A percentile compares a stretch with the other conserved stretches of the same genome.
phyloP scores from a whole-genome alignment of 1,140 invertebrate genomes.

The Halictus rubicundus region DNA sequence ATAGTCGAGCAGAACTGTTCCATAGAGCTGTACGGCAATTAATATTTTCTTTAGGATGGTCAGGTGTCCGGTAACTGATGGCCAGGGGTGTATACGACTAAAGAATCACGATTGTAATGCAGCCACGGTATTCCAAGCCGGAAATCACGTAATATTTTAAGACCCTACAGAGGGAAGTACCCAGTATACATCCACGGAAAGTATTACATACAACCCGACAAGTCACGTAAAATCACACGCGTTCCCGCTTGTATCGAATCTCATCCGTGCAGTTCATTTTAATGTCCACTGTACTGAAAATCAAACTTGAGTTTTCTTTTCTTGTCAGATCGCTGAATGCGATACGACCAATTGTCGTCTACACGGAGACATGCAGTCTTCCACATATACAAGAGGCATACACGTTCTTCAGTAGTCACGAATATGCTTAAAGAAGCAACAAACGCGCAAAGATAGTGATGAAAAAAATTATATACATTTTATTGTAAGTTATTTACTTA shows the following conservation, averaged over 20 bases:
- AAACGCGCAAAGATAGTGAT: too few relatives aligned
- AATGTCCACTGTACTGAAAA: neutral
- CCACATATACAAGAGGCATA: too few relatives aligned
- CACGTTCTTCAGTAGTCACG: too few relatives aligned
- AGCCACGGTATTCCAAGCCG: conserved; percentile 50
- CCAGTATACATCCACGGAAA: conserved; percentile 37
- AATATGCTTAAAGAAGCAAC: too few relatives aligned
- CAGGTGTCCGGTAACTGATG: neutral
- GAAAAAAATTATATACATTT: too few relatives aligned
- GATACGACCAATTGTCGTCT: too few relatives aligned
- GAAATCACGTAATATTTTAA: conserved; percentile 65
- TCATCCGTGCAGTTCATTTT: neutral
- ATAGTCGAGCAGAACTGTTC: too few relatives aligned
- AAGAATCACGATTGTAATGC: conserved; percentile 61
- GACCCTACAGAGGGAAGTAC: conserved; percentile 48
- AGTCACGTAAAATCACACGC: conserved; percentile 20
- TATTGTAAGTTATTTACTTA: too few relatives aligned
- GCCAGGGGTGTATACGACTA: conserved; percentile 43
- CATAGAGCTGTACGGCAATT: too few relatives aligned
- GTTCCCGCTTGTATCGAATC: neutral
- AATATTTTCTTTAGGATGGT: too few relatives aligned
- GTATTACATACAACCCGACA: conserved; percentile 18
- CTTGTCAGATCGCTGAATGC: too few relatives aligned
- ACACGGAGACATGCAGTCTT: too few relatives aligned
- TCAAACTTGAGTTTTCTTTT: neutral